These are phyloP conservation scores for Gopherus flavomarginatus DNA, from an alignment of 2,113 vertebrate species.

Conservation along the genomic window DNA sequence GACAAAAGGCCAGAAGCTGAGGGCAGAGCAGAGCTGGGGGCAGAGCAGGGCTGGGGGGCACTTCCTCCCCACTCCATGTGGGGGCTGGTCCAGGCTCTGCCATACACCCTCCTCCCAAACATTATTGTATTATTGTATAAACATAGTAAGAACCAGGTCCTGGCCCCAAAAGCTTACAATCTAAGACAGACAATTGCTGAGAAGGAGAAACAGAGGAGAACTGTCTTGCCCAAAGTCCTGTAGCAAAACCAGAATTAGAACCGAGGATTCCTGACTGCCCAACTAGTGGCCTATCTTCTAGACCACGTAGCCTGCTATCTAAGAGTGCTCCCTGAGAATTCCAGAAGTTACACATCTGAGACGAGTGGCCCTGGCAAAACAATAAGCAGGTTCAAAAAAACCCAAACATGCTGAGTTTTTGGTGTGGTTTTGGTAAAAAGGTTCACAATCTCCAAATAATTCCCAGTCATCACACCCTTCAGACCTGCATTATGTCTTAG, in stretches of 20 bases:
- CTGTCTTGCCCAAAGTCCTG: neutral
- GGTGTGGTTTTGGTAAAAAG: constrained; percentile 11
- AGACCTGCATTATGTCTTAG: constrained; percentile 37
- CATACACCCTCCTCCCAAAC: no score
- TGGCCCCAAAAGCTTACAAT: neutral
- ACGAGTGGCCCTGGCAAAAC: constrained; percentile 7
- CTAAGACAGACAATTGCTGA: neutral
- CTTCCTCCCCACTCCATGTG: no score
- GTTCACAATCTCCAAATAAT: constrained; percentile 39
- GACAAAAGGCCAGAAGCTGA: no score
- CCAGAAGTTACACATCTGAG: neutral
- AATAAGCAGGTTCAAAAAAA: neutral
- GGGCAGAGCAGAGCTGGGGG: no score
- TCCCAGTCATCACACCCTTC: constrained; percentile 43
- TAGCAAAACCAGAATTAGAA: neutral
- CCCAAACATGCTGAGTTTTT: neutral
- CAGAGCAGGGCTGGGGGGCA: no score
- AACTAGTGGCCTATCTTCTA: neutral
- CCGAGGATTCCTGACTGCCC: neutral
- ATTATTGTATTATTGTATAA: neutral
- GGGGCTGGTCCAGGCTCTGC: no score
- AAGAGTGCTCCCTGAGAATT: neutral
- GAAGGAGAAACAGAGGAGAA: neutral
- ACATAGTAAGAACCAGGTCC: neutral
- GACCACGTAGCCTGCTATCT: no score